phyloP scores from a whole-genome alignment of 2,888 invertebrate species.

The Limulus polyphemus region DNA sequence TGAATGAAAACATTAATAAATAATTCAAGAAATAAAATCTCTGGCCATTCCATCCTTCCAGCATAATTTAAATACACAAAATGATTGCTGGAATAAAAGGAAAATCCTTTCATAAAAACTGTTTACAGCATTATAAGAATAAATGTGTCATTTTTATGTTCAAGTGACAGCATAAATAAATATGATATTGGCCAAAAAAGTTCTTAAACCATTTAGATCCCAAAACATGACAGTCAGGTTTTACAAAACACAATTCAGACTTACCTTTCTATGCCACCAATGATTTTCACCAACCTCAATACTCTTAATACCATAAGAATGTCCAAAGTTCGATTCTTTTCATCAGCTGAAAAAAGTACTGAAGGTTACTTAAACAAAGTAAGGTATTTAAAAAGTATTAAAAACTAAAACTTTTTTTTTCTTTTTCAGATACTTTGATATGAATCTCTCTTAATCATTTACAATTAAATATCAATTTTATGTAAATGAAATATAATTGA shows the following conservation, averaged over 20 bases:
- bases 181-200: too few relatives aligned
- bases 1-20: too few relatives aligned
- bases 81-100: neutral
- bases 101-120: neutral
- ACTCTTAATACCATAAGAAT: constrained; percentile 40
- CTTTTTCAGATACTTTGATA: neutral
- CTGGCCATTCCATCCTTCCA: too few relatives aligned
- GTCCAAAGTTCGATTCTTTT: constrained; percentile 36
- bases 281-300: constrained; percentile 38
- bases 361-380: neutral
- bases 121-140: neutral
- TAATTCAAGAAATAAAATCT: too few relatives aligned
- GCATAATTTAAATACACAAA: too few relatives aligned
- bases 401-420: neutral
- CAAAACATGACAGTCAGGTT: too few relatives aligned
- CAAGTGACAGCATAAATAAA: neutral
- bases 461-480: neutral
- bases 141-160: neutral
- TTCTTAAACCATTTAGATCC: too few relatives aligned
- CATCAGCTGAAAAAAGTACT: constrained; percentile 26
- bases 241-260: too few relatives aligned
- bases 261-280: constrained; percentile 37
- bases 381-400: neutral
- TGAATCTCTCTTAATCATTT: neutral
- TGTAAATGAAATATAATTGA: neutral